Evolutionary conservation across 2,113 vertebrate species (phyloP).

Genomic region (Galemys pyrenaicus): DNA sequence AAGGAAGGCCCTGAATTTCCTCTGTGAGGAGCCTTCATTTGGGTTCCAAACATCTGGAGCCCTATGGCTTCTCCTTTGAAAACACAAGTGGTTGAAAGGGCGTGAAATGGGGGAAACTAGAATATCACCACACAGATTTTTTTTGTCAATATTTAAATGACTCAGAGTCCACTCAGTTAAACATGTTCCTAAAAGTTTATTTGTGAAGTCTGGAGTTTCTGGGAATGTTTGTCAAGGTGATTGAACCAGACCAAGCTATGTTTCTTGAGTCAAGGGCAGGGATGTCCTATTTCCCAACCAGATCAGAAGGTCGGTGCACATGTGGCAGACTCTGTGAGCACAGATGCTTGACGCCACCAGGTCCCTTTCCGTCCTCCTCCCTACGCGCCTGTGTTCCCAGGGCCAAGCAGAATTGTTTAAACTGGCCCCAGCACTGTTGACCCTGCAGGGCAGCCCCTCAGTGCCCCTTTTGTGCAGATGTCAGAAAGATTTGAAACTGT

Average conservation of each 20-base stretch:
- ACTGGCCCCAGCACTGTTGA: conserved; percentile 80
- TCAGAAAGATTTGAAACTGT: conserved; percentile 85
- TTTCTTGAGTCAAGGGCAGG: conserved; percentile 42
- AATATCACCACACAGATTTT: background rate
- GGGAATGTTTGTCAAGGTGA: background rate
- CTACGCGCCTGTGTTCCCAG: conserved; percentile 74
- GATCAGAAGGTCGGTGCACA: background rate
- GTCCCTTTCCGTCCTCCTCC: conserved; percentile 51
- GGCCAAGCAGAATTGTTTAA: conserved; percentile 83
- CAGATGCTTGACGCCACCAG: background rate
- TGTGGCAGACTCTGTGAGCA: background rate
- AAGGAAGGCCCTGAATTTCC: background rate
- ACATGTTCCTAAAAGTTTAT: conserved; percentile 27
- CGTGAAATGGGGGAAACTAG: background rate
- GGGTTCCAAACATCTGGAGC: conserved; percentile 53
- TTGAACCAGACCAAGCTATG: background rate
- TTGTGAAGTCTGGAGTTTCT: conserved; percentile 55
- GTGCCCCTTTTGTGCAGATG: conserved; percentile 84
- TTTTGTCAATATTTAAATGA: conserved; percentile 29
- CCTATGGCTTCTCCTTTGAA: conserved; percentile 40
- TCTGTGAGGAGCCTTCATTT: background rate
- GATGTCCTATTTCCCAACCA: conserved; percentile 43
- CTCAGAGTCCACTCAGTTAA: background rate
- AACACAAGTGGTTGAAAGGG: background rate
- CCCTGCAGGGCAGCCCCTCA: conserved; percentile 80